phyloP scores from a whole-genome alignment of 2,888 invertebrate species.

The Apamea monoglypha region DNA sequence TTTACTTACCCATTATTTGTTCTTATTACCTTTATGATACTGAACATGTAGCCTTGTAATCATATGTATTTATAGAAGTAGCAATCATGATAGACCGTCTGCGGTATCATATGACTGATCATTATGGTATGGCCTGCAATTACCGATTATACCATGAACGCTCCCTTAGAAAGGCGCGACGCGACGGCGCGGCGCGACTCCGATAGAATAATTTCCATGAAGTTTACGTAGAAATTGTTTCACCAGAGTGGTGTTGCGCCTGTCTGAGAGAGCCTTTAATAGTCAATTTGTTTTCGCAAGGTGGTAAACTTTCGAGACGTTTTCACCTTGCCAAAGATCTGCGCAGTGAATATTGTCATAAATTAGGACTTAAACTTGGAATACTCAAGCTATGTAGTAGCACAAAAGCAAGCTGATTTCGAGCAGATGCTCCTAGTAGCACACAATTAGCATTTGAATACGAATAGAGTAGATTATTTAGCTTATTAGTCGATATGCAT shows the following conservation, averaged over 20 bases:
- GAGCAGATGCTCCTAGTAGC: background rate
- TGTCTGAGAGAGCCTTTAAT: too few species aligned
- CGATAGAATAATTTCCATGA: background rate
- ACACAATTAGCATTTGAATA: too few species aligned
- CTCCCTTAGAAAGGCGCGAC: background rate
- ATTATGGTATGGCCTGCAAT: background rate
- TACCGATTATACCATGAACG: background rate
- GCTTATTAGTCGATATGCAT: too few species aligned
- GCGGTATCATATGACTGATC: background rate
- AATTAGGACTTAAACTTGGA: too few species aligned
- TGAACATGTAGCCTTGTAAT: background rate
- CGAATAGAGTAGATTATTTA: too few species aligned
- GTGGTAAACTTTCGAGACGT: too few species aligned
- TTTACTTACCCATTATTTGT: constrained; percentile 8
- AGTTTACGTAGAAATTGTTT: background rate
- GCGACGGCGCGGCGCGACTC: background rate
- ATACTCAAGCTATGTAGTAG: too few species aligned
- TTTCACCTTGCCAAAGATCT: too few species aligned
- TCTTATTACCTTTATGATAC: background rate
- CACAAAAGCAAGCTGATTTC: background rate
- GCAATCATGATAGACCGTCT: constrained; percentile 1
- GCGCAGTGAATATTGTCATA: too few species aligned
- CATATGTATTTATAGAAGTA: background rate
- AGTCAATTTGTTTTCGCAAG: too few species aligned
- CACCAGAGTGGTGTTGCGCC: background rate